Evolutionary conservation across 2,888 invertebrate species (phyloP), one percentile per base, ranked within the genome.

Genomic region (Sesamia inferens): DNA sequence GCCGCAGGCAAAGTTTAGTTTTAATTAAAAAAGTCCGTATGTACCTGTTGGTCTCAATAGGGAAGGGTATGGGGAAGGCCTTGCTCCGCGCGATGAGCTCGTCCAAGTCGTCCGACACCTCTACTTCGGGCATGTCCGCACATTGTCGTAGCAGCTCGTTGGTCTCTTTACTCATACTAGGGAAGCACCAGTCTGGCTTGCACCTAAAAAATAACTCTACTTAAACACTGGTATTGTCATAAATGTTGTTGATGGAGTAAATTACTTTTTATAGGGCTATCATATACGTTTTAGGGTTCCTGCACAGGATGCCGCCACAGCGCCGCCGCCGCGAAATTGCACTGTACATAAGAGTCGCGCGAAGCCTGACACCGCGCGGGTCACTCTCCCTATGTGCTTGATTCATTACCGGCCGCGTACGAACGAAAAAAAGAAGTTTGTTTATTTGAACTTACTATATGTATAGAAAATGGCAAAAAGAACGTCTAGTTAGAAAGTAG

Each of bases 101-200:
- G 0, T 93, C 92, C 0, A 94, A 74, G 42, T 92, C 89, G 54
- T 90, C 89, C 0, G 88, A 81, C 0, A 88, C 59, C 16, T 91
- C 86, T 2, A 88, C 65, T 2, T 80, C 71, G 0, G 94, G 90
- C 11, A 92, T 76, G 31, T 92, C 89, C 0, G 89, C 86, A 68
- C 95, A 95, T 65, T 95, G 95, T 4, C 90, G 87, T 3, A 96
- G 86, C 3, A 95, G 84, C 76, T 95, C 94, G 79, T 94, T 94
- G 0, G 94, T 95, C 82, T 96, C 95, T 68, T 95, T 95, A 48
- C 94, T 93, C 90, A 94, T 94, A 73, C 94, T 95, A 0, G 95
- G 95, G 61, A 92, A 95, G 78, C 94, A 94, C 96, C 96, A 96
- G 81, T 96, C 95, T 66, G 95, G 94, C 74, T 95, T 96, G 75